Conservation (phyloP, 2,797 vertebrate genomes). For the Oreonectes daqikongensis region DNA sequence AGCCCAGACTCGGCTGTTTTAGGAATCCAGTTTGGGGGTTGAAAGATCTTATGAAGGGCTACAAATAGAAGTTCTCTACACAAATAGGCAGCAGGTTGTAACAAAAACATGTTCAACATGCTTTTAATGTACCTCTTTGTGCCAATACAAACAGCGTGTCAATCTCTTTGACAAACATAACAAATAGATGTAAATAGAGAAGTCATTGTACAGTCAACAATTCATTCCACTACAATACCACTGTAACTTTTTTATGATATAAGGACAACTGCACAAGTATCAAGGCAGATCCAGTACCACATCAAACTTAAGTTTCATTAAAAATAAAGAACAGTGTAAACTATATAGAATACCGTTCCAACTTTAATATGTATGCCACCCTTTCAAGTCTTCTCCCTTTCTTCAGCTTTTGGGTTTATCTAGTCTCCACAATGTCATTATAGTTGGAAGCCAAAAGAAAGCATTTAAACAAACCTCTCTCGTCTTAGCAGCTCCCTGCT, state of each 20-base stretch:
- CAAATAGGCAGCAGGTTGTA: neutral
- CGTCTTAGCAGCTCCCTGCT: too few relatives aligned
- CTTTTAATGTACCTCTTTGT: neutral
- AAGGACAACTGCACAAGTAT: slow-evolving; percentile 7
- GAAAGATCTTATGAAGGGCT: neutral
- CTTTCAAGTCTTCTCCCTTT: too few relatives aligned
- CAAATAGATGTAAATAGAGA: neutral
- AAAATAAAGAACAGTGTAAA: neutral
- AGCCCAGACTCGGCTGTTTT: neutral
- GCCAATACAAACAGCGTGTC: too few relatives aligned
- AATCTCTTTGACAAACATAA: neutral
- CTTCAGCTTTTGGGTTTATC: too few relatives aligned
- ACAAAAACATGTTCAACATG: neutral
- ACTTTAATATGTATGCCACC: neutral
- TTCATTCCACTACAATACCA: slow-evolving; percentile 21
- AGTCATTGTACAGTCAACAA: neutral
- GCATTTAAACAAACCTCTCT: too few relatives aligned
- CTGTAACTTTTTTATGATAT: neutral
- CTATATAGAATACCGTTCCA: neutral
- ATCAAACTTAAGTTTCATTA: neutral
- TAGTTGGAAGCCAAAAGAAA: too few relatives aligned
- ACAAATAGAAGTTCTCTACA: neutral
- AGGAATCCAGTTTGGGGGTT: neutral
- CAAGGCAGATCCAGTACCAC: neutral
- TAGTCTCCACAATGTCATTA: too few relatives aligned